Conservation (phyloP, 2,888 invertebrate species). For the Synanthedon formicaeformis region DNA sequence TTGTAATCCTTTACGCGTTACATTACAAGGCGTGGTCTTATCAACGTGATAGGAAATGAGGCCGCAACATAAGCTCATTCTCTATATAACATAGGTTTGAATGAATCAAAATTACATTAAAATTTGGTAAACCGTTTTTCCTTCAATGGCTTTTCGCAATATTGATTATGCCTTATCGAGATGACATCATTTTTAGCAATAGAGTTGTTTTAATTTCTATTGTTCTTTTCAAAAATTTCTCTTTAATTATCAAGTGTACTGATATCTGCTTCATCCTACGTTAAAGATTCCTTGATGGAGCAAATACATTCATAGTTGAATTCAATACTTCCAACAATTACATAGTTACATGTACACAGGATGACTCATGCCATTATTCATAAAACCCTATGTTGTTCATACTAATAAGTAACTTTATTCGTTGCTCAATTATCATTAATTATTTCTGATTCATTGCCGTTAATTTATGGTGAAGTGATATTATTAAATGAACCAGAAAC, state of each 20-base stretch:
- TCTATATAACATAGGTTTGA: slow-evolving; percentile 4
- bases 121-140: too few relatives aligned
- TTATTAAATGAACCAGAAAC: too few relatives aligned
- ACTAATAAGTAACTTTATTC: background rate
- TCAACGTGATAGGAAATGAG: slow-evolving; percentile 47
- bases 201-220: background rate
- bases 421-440: background rate
- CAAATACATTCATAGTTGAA: background rate
- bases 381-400: background rate
- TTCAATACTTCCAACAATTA: background rate
- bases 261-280: background rate
- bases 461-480: background rate
- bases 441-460: background rate
- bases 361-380: background rate
- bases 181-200: background rate
- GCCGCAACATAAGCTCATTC: slow-evolving; percentile 18
- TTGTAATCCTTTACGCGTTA: background rate
- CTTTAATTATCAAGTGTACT: background rate
- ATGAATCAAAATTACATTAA: too few relatives aligned
- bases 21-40: slow-evolving; percentile 37
- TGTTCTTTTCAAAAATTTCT: background rate
- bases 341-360: background rate
- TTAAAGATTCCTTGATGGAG: background rate
- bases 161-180: background rate
- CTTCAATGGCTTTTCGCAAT: too few relatives aligned